These are phyloP conservation scores for Hucho hucho DNA, from an alignment of 2,113 vertebrate species.

Conservation along the genomic window DNA sequence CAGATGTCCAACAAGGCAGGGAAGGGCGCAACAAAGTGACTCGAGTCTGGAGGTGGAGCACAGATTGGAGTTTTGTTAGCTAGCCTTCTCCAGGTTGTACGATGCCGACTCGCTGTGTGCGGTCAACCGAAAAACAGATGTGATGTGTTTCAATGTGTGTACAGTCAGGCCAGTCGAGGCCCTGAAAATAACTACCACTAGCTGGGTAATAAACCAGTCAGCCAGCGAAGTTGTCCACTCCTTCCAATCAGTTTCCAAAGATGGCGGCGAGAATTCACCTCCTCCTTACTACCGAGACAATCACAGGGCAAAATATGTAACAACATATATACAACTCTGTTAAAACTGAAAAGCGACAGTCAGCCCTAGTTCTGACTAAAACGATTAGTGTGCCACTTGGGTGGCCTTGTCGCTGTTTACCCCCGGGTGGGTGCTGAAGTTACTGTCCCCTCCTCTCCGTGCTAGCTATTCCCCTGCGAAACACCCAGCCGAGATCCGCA, in stretches of 20 bases:
- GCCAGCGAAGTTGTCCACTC: conserved; percentile 62
- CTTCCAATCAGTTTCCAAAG: conserved; percentile 72
- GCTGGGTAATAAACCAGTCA: conserved; percentile 22
- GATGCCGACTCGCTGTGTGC: too few species aligned
- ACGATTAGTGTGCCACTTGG: not conserved
- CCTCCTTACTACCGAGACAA: conserved; percentile 37
- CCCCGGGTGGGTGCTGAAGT: not conserved
- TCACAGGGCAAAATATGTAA: conserved; percentile 31
- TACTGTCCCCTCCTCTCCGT: not conserved
- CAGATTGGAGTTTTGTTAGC: conserved; percentile 32
- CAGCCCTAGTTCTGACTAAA: not conserved
- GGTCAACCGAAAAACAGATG: not conserved
- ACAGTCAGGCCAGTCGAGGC: too few species aligned
- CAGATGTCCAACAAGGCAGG: not conserved
- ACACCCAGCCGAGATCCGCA: not conserved
- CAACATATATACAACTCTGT: conserved; percentile 15
- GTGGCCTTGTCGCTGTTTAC: conserved; percentile 3
- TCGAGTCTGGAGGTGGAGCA: conserved; percentile 14
- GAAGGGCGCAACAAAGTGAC: not conserved
- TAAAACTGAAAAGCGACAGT: conserved; percentile 9
- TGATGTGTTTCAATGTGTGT: not conserved
- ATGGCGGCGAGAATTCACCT: conserved; percentile 72
- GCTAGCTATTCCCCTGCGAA: not conserved
- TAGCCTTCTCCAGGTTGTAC: conserved; percentile 33
- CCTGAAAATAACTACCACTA: too few species aligned